phyloP scores from a whole-genome alignment of 2,888 invertebrate genomes.

The Volucella bombylans region DNA sequence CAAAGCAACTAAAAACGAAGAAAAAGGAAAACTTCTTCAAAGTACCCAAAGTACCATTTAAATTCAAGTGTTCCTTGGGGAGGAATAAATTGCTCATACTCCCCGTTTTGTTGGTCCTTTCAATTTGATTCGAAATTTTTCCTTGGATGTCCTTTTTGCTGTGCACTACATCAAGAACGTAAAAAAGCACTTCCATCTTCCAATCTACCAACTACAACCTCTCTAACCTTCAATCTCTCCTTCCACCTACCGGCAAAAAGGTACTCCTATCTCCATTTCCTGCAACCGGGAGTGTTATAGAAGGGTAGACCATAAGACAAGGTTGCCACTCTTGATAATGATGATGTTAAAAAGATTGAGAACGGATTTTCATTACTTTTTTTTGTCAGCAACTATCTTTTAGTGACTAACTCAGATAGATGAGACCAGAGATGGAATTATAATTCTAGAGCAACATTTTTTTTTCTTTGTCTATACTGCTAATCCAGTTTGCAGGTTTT shows the following conservation, averaged over 20 bases:
- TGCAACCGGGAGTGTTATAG: background rate
- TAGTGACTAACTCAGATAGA: constrained; percentile 4
- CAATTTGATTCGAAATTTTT: constrained; percentile 18
- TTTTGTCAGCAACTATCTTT: background rate
- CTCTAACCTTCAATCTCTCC: background rate
- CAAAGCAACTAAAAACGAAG: constrained; percentile 14
- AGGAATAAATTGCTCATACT: constrained; percentile 65
- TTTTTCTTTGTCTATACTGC: background rate
- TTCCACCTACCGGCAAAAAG: background rate
- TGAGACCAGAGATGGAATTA: constrained; percentile 25
- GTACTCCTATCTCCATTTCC: background rate
- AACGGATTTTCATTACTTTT: constrained; percentile 10
- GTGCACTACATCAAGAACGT: background rate
- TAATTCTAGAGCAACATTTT: constrained; percentile 5
- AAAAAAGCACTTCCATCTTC: constrained; percentile 3
- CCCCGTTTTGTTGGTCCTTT: constrained; percentile 24
- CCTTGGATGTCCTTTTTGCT: constrained; percentile 21
- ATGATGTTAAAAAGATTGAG: constrained; percentile 33
- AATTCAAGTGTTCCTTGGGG: constrained; percentile 65
- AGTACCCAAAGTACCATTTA: constrained; percentile 61
- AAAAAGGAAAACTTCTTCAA: constrained; percentile 19
- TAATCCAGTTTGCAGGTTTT: background rate
- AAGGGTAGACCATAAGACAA: constrained; percentile 9
- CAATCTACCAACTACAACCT: background rate
- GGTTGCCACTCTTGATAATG: constrained; percentile 28